Base-by-base conservation (phyloP, 2,113 vertebrate genomes). In the Hippopotamus amphibius region DNA sequence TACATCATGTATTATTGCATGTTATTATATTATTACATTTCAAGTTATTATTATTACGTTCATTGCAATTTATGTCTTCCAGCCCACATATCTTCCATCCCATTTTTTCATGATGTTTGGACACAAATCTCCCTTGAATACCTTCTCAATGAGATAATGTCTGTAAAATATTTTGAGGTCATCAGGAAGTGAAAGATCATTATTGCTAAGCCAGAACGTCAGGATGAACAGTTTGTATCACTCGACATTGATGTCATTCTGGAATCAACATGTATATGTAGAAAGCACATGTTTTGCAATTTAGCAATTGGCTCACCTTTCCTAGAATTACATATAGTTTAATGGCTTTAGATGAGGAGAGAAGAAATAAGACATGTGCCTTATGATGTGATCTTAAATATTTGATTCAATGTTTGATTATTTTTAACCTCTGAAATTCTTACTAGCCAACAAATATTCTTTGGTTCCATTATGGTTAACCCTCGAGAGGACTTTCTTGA, bases 181-280 rank as follows among this genome's bases (percentile, higher is more conserved):
- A 61, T 74, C 71, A 74, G 84, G 96, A 94, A 95, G 50, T 87
- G 48, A 94, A 95, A 66, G 43, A 89, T 72, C n/a, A 48, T 63
- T 83, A 41, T 50, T 79, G 22, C 61, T 92, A 89, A 82, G 26
- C 77, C 82, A 93, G 46, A 80, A 57, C 37, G 19, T 79, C 63
- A 57, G 86, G 61, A 86, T 19, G 71, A 66, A 48, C 46, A 19
- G 21, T 74, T 88, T 74, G 24, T 90, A 68, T 61, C 37, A 26
- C 46, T 86, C 43, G 13, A 6, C 26, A 10, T 72, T 85, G 30
- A 72, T 69, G 46, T 69, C 48, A 65, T 41, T 66, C 24, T 95
- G 63, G 46, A 96, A 91, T 74, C 61, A 66, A 89, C 43, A 59
- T 19, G 66, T 63, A 63, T 65, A 37, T 41, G 37, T 48, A 79